phyloP scores from a whole-genome alignment of 2,888 invertebrate species.

The Lasioglossum zephyrum region DNA sequence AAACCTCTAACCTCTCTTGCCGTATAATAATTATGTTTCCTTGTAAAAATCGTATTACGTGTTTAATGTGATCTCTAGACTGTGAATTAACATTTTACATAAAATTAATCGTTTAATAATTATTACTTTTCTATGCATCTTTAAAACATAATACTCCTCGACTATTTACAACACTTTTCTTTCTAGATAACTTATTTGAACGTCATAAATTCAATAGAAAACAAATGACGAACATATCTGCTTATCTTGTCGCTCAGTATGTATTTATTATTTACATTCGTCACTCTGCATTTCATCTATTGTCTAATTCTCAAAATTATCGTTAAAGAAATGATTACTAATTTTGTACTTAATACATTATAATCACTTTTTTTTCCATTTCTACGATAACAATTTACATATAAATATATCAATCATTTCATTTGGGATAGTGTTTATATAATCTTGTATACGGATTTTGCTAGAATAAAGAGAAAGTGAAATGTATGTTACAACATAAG shows the following conservation, averaged over 20 bases:
- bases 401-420: not conserved
- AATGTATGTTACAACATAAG: conserved; percentile 9
- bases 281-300: not conserved
- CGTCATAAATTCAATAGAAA: not conserved
- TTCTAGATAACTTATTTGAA: not conserved
- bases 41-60: not conserved
- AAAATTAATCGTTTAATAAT: not conserved
- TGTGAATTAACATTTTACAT: not conserved
- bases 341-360: not conserved
- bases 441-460: not conserved
- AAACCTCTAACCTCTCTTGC: conserved; percentile 48
- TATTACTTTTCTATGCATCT: not conserved
- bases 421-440: not conserved
- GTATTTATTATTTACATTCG: not conserved
- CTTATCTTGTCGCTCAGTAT: not conserved
- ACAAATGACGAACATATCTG: not conserved
- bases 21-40: not conserved
- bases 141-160: not conserved
- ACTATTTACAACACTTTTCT: not conserved
- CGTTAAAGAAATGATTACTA: not conserved
- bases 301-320: not conserved
- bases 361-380: not conserved
- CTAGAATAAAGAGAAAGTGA: not conserved
- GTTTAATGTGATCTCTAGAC: not conserved
- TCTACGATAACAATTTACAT: not conserved